Conservation (phyloP, 2,888 invertebrate species). For the Agonum fuliginosum region DNA sequence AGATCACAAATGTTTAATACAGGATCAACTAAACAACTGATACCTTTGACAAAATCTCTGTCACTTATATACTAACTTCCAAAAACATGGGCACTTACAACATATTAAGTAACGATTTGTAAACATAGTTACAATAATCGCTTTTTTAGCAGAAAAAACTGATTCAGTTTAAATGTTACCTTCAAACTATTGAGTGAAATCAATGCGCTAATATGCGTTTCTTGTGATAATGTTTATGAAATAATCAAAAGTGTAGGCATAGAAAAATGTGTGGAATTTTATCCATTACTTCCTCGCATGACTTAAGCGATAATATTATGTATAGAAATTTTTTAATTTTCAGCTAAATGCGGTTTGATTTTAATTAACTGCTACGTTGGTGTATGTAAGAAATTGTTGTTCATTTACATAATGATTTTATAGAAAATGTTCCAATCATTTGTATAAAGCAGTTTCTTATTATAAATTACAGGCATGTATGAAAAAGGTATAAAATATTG, state of each 20-base stretch:
- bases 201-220: neutral
- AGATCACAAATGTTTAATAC: constrained; percentile 7
- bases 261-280: neutral
- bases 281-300: constrained; percentile 15
- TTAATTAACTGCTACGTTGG: constrained; percentile 8
- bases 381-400: neutral
- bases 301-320: neutral
- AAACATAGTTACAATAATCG: constrained; percentile 2
- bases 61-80: constrained; percentile 7
- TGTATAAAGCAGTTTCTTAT: neutral
- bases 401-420: constrained; percentile 8
- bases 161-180: neutral
- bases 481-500: neutral
- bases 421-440: neutral
- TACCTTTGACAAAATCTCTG: neutral
- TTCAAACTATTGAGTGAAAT: constrained; percentile 21
- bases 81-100: constrained; percentile 24
- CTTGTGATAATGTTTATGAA: constrained; percentile 3
- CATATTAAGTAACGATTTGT: constrained; percentile 24
- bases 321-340: constrained; percentile 11
- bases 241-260: neutral
- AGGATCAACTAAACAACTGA: constrained; percentile 6
- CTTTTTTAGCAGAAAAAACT: constrained; percentile 16
- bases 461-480: neutral
- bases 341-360: neutral